These are phyloP conservation scores for Chitala chitala DNA, from an alignment of 2,113 vertebrate genomes.

Conservation along the genomic window DNA sequence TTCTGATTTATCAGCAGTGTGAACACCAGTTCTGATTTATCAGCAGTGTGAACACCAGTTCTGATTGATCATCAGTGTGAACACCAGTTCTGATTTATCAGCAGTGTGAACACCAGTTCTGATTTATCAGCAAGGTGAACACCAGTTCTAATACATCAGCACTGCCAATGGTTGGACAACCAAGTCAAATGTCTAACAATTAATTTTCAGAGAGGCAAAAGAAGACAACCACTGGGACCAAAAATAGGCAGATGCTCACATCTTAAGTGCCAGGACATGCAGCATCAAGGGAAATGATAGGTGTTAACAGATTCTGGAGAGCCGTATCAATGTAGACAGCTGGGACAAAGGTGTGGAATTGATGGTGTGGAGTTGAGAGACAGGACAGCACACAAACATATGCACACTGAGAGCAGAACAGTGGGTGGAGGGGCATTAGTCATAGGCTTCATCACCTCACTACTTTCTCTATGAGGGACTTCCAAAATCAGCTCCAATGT, in stretches of 20 bases:
- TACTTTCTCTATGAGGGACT: slow-evolving; percentile 18
- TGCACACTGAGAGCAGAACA: slow-evolving; percentile 56
- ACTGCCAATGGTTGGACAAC: background rate
- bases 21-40: too few relatives aligned
- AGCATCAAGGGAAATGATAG: background rate
- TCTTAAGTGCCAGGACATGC: background rate
- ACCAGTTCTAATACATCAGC: background rate
- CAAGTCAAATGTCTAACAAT: too few relatives aligned
- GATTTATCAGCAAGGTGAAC: background rate
- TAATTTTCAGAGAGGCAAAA: background rate
- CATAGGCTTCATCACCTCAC: slow-evolving; percentile 49
- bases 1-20: too few relatives aligned
- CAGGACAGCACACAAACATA: slow-evolving; percentile 60
- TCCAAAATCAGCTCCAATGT: slow-evolving; percentile 13
- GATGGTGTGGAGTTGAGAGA: slow-evolving; percentile 69
- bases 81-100: too few relatives aligned
- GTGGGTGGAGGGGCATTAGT: slow-evolving; percentile 47
- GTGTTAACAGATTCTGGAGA: slow-evolving; percentile 30
- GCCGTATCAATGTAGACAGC: slow-evolving; percentile 54
- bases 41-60: too few relatives aligned
- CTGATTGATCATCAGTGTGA: too few relatives aligned
- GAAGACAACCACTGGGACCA: background rate
- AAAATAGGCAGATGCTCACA: background rate
- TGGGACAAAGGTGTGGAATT: slow-evolving; percentile 44
- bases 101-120: background rate